Base-by-base conservation (phyloP, 1,140 invertebrate species). In the Dinoponera quadriceps region DNA sequence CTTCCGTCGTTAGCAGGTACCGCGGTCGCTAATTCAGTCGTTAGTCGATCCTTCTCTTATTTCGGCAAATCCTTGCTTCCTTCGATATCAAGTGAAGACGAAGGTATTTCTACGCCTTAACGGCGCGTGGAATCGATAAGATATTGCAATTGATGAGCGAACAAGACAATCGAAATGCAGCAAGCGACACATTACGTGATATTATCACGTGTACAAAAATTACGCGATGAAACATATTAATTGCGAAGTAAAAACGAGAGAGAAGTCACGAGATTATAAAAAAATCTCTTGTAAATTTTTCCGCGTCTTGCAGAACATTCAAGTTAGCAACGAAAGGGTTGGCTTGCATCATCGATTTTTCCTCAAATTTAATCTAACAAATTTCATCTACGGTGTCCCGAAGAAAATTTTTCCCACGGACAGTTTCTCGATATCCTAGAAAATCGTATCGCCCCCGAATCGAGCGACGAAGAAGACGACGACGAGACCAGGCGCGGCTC, bases 381-480 rank as follows among this genome's bases (percentile, higher is more conserved):
- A 33, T 33, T 2, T 33, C 29, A 3, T 2, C 29, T 2, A 33
- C 29, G 5, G n/a, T 33, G 5, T 33, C 29, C 29, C 5, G 38
- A 44, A 44, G 9, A 9, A 44, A 44, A 44, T 44, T 44, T 44
- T 44, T 11, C 11, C n/a, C n/a, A n/a, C 38, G 11, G 38, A 0
- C 38, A 49, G 29, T 9, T 9, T 44, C 7, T 44, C 49, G 25
- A 48, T 60, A 49, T 54, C 29, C 54, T 60, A 49, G 60, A 20
- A 62, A 72, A 86, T 83, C 74, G 57, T 72, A 84, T 74, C 59
- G 85, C 71, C 54, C 68, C 78, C 82, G 65, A 85, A 88, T 84
- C 57, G 81, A 81, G 49, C 57, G 29, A 55, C 75, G 82, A 75
- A 27, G 63, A 60, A n/a, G 44, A 38, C 18, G 59, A 55, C 54